A percentile compares a stretch with the other conserved stretches of the same genome.
Evolutionary conservation across 1,140 invertebrate genomes (phyloP).

Genomic region (Zaprionus capensis): DNA sequence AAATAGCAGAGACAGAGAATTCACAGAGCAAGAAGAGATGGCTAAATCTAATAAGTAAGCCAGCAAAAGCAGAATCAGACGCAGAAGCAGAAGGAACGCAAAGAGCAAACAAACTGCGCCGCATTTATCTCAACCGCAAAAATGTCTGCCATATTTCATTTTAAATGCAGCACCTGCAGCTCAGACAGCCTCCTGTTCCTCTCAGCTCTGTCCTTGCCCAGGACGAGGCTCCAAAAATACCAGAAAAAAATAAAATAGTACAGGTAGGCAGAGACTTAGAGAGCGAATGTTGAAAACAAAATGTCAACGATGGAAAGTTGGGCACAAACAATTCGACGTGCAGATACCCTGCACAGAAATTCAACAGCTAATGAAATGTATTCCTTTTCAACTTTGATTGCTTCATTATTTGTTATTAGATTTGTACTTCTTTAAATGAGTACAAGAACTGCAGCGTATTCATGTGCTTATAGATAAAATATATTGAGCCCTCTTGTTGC

Average conservation of each 20-base stretch:
- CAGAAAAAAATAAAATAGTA: constrained; percentile 33
- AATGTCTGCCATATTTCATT: constrained; percentile 81
- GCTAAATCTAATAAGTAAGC: constrained; percentile 68
- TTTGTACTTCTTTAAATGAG: neutral
- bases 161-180: constrained; percentile 79
- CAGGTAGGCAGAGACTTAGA: constrained; percentile 25
- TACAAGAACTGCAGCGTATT: neutral
- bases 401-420: neutral
- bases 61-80: constrained; percentile 26
- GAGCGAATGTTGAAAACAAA: constrained; percentile 67
- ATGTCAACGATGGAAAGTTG: constrained; percentile 72
- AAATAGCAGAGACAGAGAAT: constrained; percentile 18
- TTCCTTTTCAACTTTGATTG: too few relatives aligned
- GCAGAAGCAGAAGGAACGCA: constrained; percentile 27
- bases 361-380: too few relatives aligned
- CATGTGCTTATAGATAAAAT: neutral
- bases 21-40: constrained; percentile 10
- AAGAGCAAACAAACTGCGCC: constrained; percentile 66
- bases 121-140: constrained; percentile 75
- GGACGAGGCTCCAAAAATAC: constrained; percentile 17
- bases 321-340: neutral
- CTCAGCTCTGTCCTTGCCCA: neutral
- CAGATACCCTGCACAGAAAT: constrained; percentile 2
- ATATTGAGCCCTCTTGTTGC: neutral
- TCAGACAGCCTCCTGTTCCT: constrained; percentile 27